Evolutionary conservation across 2,888 invertebrate genomes (phyloP).

Genomic region (Conus canariensis): DNA sequence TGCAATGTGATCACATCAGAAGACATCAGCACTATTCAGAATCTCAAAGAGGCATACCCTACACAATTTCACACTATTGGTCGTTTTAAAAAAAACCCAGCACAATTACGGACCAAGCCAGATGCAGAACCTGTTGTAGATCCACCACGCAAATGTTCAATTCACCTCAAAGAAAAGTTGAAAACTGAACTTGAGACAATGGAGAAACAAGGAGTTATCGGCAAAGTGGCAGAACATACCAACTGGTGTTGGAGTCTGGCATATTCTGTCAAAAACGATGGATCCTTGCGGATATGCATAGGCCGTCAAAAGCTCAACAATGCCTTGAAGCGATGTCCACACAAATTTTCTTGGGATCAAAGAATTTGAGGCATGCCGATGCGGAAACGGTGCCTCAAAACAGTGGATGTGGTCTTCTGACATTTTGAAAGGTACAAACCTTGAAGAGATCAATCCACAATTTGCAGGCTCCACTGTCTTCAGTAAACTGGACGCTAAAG

Average conservation of each 20-base stretch:
- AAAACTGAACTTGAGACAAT: no score
- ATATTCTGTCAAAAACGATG: slow-evolving; percentile 36
- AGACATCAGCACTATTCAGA: neutral
- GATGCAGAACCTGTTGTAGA: neutral
- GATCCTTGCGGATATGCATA: slow-evolving; percentile 45
- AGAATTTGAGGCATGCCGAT: no score
- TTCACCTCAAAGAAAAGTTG: no score
- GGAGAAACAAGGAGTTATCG: no score
- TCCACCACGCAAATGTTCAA: no score
- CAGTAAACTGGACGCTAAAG: slow-evolving; percentile 52
- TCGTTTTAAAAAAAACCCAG: neutral
- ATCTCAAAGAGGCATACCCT: slow-evolving; percentile 35
- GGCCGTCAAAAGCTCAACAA: slow-evolving; percentile 50
- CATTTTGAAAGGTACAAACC: slow-evolving; percentile 32
- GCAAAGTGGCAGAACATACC: slow-evolving; percentile 42
- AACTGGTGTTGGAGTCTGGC: slow-evolving; percentile 44
- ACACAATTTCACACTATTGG: slow-evolving; percentile 12
- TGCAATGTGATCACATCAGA: neutral
- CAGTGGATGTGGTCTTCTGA: no score
- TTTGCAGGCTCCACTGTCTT: slow-evolving; percentile 49
- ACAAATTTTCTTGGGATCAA: no score
- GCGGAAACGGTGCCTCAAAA: no score
- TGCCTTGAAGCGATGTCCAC: slow-evolving; percentile 47
- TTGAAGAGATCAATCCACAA: slow-evolving; percentile 36
- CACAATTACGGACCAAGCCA: neutral